phyloP scores from a whole-genome alignment of 2,888 invertebrate genomes.

The Ptychoptera contaminata region DNA sequence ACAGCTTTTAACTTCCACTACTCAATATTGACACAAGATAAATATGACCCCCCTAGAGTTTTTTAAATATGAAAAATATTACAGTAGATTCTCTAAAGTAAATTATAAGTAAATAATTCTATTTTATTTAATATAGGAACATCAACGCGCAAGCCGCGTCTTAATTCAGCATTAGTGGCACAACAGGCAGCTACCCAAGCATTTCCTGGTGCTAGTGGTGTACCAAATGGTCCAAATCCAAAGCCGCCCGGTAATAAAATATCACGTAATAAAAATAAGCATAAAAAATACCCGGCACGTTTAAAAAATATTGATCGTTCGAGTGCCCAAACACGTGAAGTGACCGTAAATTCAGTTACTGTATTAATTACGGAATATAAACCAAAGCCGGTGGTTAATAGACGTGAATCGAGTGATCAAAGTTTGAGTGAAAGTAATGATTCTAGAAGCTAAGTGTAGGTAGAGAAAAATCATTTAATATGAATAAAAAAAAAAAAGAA shows the following conservation, averaged over 20 bases:
- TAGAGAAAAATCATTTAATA: too few species aligned
- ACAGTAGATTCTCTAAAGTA: too few species aligned
- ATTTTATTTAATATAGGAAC: slow-evolving; percentile 43
- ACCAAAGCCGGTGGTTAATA: slow-evolving; percentile 42
- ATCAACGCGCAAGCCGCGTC: slow-evolving; percentile 79
- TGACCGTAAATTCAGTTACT: slow-evolving; percentile 93
- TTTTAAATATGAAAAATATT: background rate
- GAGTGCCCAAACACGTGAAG: slow-evolving; percentile 83
- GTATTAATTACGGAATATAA: slow-evolving; percentile 95
- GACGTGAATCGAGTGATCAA: slow-evolving; percentile 28
- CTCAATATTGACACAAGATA: too few species aligned
- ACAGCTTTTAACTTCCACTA: too few species aligned
- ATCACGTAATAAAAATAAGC: slow-evolving; percentile 36
- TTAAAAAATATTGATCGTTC: slow-evolving; percentile 87
- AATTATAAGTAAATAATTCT: background rate
- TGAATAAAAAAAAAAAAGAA: too few species aligned
- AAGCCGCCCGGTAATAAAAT: slow-evolving; percentile 16
- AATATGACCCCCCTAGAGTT: background rate
- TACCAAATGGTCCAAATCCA: slow-evolving; percentile 34
- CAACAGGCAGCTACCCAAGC: slow-evolving; percentile 73
- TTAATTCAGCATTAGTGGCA: slow-evolving; percentile 92
- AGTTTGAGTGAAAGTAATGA: slow-evolving; percentile 33
- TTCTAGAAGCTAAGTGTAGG: slow-evolving; percentile 27
- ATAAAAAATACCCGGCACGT: slow-evolving; percentile 54
- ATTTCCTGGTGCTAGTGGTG: slow-evolving; percentile 34